Evolutionary conservation across 2,797 vertebrate genomes (phyloP).

Genomic region (Onychomys torridus): DNA sequence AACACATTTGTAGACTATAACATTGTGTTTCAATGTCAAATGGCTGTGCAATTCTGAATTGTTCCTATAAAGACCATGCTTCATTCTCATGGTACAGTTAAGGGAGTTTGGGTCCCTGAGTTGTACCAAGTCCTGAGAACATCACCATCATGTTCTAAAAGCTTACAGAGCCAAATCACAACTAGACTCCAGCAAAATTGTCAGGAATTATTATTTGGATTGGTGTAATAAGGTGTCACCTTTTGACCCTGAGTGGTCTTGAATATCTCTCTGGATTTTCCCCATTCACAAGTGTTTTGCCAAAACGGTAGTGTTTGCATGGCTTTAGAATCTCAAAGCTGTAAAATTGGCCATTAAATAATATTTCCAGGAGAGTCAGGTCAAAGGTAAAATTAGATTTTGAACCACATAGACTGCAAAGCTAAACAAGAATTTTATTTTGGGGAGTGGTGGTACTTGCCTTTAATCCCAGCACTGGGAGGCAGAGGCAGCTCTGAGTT

Average conservation of each 20-base stretch:
- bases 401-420: background rate
- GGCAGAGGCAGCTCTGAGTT: background rate
- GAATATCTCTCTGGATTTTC: background rate
- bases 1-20: background rate
- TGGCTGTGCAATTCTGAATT: background rate
- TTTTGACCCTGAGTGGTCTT: background rate
- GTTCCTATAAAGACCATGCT: background rate
- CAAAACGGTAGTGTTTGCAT: background rate
- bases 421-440: background rate
- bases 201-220: background rate
- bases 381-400: constrained; percentile 11
- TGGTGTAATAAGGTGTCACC: fast-evolving
- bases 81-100: background rate
- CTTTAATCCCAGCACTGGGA: background rate
- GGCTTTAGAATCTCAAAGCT: background rate
- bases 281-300: background rate
- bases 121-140: background rate
- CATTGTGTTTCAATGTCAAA: background rate
- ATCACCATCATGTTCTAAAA: background rate
- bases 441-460: background rate
- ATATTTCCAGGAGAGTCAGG: background rate
- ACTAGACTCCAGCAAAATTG: background rate
- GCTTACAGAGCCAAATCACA: background rate
- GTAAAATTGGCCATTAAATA: background rate
- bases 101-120: background rate